These are phyloP conservation scores for Anguilla megastoma DNA, from an alignment of 2,797 vertebrate species.

Conservation along the genomic window DNA sequence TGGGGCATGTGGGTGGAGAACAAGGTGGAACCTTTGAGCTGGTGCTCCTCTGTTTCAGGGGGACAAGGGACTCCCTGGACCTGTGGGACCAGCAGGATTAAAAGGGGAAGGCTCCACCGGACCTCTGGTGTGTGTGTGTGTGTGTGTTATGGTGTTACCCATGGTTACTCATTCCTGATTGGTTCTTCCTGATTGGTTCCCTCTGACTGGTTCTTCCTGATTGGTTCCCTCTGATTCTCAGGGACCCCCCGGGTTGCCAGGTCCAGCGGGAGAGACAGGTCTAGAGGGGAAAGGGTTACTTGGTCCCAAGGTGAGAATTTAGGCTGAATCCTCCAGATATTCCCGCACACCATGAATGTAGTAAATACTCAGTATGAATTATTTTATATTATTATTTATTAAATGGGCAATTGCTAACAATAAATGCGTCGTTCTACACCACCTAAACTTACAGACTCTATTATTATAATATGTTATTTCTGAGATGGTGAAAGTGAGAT, in stretches of 20 bases:
- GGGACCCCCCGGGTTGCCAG: conserved; percentile 77
- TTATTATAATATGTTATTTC: no score
- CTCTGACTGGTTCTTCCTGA: neutral
- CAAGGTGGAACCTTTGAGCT: neutral
- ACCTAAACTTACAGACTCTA: no score
- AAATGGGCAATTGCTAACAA: no score
- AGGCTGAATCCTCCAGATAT: neutral
- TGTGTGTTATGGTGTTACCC: no score
- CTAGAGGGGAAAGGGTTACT: conserved; percentile 75
- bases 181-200: neutral
- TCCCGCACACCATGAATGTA: neutral
- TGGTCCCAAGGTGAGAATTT: conserved; percentile 75
- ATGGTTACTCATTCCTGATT: no score
- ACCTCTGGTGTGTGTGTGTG: conserved; percentile 66
- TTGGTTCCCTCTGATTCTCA: conserved; percentile 46
- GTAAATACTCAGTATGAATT: neutral
- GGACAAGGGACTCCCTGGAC: conserved; percentile 69
- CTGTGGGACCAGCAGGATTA: conserved; percentile 67
- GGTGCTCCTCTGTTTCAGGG: conserved; percentile 68
- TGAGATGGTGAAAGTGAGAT: no score
- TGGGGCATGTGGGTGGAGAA: neutral
- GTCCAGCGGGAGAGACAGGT: conserved; percentile 75
- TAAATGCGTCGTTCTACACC: no score
- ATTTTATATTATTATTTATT: neutral
- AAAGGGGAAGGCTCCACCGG: conserved; percentile 79